A percentile compares a stretch with the other conserved stretches of the same genome.
These are phyloP conservation scores for Poeciliopsis prolifica DNA, from an alignment of 2,113 vertebrate genomes.

Conservation along the genomic window DNA sequence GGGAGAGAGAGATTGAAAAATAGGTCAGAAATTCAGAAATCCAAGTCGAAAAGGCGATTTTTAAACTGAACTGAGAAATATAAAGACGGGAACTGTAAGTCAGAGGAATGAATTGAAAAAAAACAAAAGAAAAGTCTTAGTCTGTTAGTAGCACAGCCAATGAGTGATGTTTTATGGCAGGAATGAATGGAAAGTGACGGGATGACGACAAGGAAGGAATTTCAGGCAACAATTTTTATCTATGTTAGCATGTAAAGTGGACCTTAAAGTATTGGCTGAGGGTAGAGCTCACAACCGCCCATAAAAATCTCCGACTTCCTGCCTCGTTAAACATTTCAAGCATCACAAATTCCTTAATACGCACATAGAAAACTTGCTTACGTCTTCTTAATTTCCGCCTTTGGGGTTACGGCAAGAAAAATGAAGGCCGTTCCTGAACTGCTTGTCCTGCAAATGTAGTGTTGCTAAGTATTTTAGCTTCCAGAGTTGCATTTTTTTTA, in stretches of 20 bases:
- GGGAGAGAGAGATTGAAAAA: constrained; percentile 88
- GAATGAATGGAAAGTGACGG: constrained; percentile 39
- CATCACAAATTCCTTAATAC: too few relatives aligned
- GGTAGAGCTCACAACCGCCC: too few relatives aligned
- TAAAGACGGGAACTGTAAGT: constrained; percentile 73
- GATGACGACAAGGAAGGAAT: constrained; percentile 32
- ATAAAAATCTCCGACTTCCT: too few relatives aligned
- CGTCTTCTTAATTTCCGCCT: too few relatives aligned
- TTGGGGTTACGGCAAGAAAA: too few relatives aligned
- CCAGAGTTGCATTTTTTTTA: too few relatives aligned
- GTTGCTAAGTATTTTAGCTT: too few relatives aligned
- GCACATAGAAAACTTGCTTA: too few relatives aligned
- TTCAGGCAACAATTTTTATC: constrained; percentile 27
- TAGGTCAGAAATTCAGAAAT: constrained; percentile 95
- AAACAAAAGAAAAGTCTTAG: constrained; percentile 70
- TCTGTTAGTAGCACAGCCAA: constrained; percentile 66
- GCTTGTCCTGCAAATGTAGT: too few relatives aligned
- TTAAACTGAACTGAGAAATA: constrained; percentile 82
- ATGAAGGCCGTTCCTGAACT: too few relatives aligned
- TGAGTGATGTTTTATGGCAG: constrained; percentile 46
- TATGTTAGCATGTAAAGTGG: neutral
- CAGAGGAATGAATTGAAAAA: constrained; percentile 74
- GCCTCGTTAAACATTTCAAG: too few relatives aligned
- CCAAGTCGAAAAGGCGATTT: constrained; percentile 86
- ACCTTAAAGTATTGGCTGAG: too few relatives aligned